Evolutionary conservation across 2,113 vertebrate genomes (phyloP).

Genomic region (Corvus cornix): DNA sequence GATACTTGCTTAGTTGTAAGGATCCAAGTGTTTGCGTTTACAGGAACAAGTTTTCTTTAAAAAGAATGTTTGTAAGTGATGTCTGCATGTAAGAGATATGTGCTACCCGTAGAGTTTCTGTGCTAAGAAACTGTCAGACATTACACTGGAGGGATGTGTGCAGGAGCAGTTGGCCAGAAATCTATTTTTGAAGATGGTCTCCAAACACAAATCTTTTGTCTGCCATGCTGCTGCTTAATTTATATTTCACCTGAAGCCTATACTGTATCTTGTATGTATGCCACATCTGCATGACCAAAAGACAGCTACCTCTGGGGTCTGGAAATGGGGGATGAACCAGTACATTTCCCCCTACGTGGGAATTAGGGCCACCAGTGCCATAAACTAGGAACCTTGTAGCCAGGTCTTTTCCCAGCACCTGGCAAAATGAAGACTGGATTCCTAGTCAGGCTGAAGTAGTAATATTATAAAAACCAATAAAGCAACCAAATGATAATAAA

Average conservation of each 20-base stretch:
- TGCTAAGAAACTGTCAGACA: background rate
- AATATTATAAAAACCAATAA: background rate
- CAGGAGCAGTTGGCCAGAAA: background rate
- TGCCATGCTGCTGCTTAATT: background rate
- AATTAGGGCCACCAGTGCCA: background rate
- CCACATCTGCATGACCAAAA: background rate
- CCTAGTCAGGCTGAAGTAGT: background rate
- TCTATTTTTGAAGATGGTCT: background rate
- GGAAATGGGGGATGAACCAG: rapidly evolving
- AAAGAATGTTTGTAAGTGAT: background rate
- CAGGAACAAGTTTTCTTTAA: background rate
- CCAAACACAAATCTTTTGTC: background rate
- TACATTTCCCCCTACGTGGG: rapidly evolving
- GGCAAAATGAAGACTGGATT: background rate
- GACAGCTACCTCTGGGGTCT: background rate
- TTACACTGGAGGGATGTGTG: background rate
- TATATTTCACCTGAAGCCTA: background rate
- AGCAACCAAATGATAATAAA: background rate
- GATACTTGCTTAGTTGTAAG: background rate
- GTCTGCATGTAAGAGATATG: rapidly evolving
- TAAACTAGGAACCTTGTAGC: background rate
- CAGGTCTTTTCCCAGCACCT: background rate
- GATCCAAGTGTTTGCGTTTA: background rate
- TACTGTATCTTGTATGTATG: rapidly evolving
- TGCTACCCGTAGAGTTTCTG: background rate